phyloP scores from a whole-genome alignment of 1,140 invertebrate species.

The Solenopsis invicta region DNA sequence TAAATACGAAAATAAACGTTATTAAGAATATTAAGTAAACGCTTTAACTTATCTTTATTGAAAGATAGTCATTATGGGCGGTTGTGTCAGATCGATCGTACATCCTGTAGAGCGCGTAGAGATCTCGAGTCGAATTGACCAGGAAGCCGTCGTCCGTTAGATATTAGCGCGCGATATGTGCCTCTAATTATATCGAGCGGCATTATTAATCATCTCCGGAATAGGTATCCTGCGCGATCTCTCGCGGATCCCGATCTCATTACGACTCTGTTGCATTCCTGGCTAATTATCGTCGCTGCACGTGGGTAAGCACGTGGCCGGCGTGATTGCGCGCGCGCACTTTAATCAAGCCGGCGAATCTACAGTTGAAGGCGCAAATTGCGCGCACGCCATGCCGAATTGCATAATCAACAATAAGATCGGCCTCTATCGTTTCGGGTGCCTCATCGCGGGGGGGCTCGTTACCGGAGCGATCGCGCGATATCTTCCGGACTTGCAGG shows the following conservation, averaged over 20 bases:
- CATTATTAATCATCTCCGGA: slow-evolving; percentile 48
- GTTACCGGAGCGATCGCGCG: not conserved
- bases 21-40: too few species aligned
- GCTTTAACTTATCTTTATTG: too few species aligned
- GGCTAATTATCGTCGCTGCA: slow-evolving; percentile 53
- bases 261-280: slow-evolving; percentile 38
- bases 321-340: not conserved
- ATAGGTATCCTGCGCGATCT: slow-evolving; percentile 19
- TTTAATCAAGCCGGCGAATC: slow-evolving; percentile 42
- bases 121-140: not conserved
- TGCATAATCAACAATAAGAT: slow-evolving; percentile 22
- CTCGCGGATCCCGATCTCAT: slow-evolving; percentile 24
- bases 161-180: slow-evolving; percentile 44
- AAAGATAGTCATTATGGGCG: too few species aligned
- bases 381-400: slow-evolving; percentile 41
- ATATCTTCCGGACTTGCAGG: slow-evolving; percentile 18
- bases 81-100: not conserved
- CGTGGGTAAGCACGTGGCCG: slow-evolving; percentile 49
- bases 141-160: slow-evolving; percentile 25
- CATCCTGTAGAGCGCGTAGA: not conserved
- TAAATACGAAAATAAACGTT: too few species aligned
- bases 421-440: slow-evolving; percentile 45
- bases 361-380: slow-evolving; percentile 49
- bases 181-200: slow-evolving; percentile 54
- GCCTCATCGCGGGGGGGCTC: not conserved